Base-by-base conservation (phyloP, 2,113 vertebrate genomes). In the Thomomys bottae region DNA sequence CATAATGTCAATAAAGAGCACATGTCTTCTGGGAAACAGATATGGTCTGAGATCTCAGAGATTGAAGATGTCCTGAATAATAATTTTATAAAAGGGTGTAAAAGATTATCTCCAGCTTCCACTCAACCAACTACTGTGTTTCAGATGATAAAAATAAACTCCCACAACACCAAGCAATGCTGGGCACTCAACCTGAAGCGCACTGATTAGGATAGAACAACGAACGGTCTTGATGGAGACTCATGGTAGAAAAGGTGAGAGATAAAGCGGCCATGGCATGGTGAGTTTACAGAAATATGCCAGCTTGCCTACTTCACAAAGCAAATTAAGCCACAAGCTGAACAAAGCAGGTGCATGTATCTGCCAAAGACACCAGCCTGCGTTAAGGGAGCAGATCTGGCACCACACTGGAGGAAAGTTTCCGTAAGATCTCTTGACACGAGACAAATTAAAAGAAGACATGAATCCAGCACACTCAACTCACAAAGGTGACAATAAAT, bases 341-440 rank as follows among this genome's bases (percentile, higher is more conserved):
- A 28, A 12, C 18, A 61, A 24, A 24, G 38, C 49, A 21, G 38
- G 42, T 15, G 54, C 40, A 34, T 75, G 38, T 4, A 4, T 32
- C 4, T 21, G 32, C 72, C 36, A 3, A 23, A 21, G 23, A 42
- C n/a, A 7, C 8, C 1, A 23, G 9, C 30, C 67, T 28, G 49
- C 28, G 21, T 8, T 28, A n/a, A 91, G 30, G 18, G 54, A 61
- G 14, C 14, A 54, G 26, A 63, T 10, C 34, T 5, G 15, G 8
- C 0, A 17, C 11, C 12, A 7, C 20, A 30, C 8, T 15, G 2
- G 18, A 14, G 67, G 32, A 1, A 34, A 24, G 38, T 6, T 61
- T 42, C 81, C 61, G 7, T 1, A 36, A 89, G 59, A 18, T 40
- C 42, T 66, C n/a, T 38, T 57, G 5, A 49, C 20, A 32, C 11